Percentiles rank a stretch among this genome's conserved stretches.
Evolutionary conservation across 37 sponge, comb jelly and placozoan genomes (phyloP).

Genomic region (Lycopodina hypogea): DNA sequence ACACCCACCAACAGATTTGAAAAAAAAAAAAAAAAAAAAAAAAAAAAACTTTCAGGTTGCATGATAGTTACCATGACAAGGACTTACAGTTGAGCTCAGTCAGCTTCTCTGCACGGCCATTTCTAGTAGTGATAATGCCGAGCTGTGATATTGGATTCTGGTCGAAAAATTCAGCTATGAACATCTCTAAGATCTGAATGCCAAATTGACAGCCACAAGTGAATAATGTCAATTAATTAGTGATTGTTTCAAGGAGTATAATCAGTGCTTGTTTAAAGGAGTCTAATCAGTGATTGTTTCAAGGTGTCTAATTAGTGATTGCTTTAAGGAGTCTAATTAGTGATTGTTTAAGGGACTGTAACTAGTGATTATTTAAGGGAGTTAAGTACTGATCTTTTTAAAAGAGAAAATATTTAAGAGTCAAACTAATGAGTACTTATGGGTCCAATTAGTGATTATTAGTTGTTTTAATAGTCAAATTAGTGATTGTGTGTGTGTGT

Average conservation of each 20-base stretch:
- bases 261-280: not conserved
- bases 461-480: too few relatives aligned
- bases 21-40: not conserved
- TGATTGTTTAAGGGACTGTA: not conserved
- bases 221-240: too few relatives aligned
- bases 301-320: not conserved
- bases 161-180: constrained; percentile 83
- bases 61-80: not conserved
- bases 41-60: too few relatives aligned
- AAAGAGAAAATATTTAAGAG: too few relatives aligned
- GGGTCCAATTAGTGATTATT: too few relatives aligned
- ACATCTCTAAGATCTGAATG: constrained; percentile 71
- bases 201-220: too few relatives aligned
- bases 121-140: constrained; percentile 75
- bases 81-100: constrained; percentile 69
- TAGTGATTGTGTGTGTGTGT: too few relatives aligned
- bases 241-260: not conserved
- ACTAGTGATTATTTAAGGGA: not conserved
- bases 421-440: too few relatives aligned
- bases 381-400: too few relatives aligned
- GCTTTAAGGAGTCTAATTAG: not conserved
- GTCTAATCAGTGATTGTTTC: not conserved
- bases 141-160: constrained; percentile 96
- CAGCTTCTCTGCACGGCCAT: constrained; percentile 78
- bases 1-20: not conserved